These are phyloP conservation scores for Pangasianodon hypophthalmus DNA, from an alignment of 2,113 vertebrate species.

Conservation along the genomic window DNA sequence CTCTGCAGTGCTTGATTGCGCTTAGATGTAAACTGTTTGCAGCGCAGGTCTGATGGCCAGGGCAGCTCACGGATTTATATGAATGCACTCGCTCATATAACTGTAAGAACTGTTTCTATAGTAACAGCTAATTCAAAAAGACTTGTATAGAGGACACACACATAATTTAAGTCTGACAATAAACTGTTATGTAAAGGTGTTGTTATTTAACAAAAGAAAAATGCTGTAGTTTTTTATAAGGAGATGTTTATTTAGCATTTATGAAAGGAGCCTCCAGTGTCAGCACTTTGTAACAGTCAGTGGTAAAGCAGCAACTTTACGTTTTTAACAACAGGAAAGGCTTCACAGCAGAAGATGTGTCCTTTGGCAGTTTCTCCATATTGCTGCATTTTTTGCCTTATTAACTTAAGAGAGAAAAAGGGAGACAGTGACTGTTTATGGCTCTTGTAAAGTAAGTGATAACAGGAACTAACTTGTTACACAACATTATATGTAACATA, in stretches of 20 bases:
- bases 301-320: not conserved
- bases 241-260: not conserved
- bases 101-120: too few relatives aligned
- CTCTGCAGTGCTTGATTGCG: not conserved
- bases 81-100: too few relatives aligned
- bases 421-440: not conserved
- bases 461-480: not conserved
- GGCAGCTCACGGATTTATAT: too few relatives aligned
- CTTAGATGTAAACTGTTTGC: not conserved
- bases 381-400: not conserved
- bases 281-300: not conserved
- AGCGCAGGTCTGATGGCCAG: too few relatives aligned
- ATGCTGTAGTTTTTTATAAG: not conserved
- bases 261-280: not conserved
- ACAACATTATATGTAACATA: not conserved
- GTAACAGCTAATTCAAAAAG: too few relatives aligned
- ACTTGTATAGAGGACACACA: not conserved
- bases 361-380: not conserved
- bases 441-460: not conserved
- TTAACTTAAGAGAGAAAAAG: not conserved
- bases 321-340: not conserved
- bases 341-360: not conserved
- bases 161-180: not conserved
- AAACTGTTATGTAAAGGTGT: not conserved
- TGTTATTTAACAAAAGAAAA: too few relatives aligned